Base-by-base conservation (phyloP, 2,797 vertebrate genomes). In the Crocidura indochinensis region DNA sequence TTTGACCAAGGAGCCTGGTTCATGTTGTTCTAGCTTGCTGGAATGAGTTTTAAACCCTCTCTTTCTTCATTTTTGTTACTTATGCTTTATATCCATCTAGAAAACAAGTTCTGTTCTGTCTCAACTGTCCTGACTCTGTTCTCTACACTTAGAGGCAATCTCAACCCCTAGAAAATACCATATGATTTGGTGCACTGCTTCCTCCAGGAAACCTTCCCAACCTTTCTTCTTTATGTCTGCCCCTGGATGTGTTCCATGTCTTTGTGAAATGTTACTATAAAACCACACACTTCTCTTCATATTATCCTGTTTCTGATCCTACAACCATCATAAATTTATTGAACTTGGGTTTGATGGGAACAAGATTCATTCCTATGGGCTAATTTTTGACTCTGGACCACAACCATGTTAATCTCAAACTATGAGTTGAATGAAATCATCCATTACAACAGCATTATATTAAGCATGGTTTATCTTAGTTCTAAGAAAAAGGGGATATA, bases 251-350 rank as follows among this genome's bases (percentile, higher is more conserved):
- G 27, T 62, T 94, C 53, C 14, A 5, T 31, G 62, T 88, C 72
- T 69, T 85, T 31, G 62, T 19, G 44, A 88, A 82, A 53, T 60
- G 8, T 10, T 74, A 27, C 64, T 62, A 51, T 29, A 83, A 88
- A 71, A 11, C 47, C 14, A 74, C 0, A 15, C 19, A 31, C 22
- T 74, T 76, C 46, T 80, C 8, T 82, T 75, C 20, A 19, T 62
- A 65, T 75, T 22, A 62, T 64, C 75, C 38, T 62, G 20, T 62
- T 77, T 68, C 11, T 2, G 8, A 44, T 26, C 5, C 31, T 3
- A 19, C 2, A 49, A 4, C 19, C 11, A 10, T 69, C 29, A 31
- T 68, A 53, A 71, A 76, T 84, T 84, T 22, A 15, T 17, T 31
- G 24, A 64, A 74, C 27, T 56, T 46, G 27, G 44, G 81, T n/a